phyloP scores from a whole-genome alignment of 2,797 vertebrate species.

The Eptatretus atami region DNA sequence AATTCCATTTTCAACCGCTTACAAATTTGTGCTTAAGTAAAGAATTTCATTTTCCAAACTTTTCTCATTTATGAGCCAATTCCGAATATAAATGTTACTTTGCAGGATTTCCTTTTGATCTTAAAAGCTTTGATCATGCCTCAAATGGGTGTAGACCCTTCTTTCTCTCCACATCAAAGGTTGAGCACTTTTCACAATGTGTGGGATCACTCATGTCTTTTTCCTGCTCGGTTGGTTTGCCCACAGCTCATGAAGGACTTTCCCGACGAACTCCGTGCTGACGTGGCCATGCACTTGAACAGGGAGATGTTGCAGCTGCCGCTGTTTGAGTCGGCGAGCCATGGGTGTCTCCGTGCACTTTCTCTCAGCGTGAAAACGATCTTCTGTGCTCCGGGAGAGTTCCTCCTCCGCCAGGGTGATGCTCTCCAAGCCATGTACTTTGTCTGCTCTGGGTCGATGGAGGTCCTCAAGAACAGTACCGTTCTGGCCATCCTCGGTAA shows the following conservation, averaged over 20 bases:
- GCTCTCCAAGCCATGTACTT: constrained; percentile 69
- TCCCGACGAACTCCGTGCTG: constrained; percentile 57
- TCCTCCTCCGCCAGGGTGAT: constrained; percentile 54
- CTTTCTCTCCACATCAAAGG: neutral
- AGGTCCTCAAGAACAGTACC: constrained; percentile 55
- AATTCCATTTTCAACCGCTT: no score
- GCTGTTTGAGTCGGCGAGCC: constrained; percentile 45
- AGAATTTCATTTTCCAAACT: no score
- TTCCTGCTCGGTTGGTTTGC: neutral
- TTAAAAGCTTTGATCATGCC: neutral
- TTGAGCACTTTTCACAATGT: neutral
- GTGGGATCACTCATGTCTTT: neutral
- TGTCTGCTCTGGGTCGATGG: constrained; percentile 65
- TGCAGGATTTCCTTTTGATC: constrained; percentile 6
- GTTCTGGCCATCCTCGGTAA: constrained; percentile 71
- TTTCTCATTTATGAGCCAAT: no score
- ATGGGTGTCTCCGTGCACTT: constrained; percentile 62
- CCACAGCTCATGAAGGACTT: constrained; percentile 60
- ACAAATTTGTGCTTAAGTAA: no score
- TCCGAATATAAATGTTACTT: neutral
- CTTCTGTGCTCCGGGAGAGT: constrained; percentile 70
- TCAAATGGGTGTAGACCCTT: neutral
- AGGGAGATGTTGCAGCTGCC: constrained; percentile 82
- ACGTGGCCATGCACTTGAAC: constrained; percentile 78
- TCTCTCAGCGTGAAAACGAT: constrained; percentile 81